A percentile compares a stretch with the other conserved stretches of the same genome.
Conservation (phyloP, 2,888 invertebrate species). For the Lithophane semibrunnea region DNA sequence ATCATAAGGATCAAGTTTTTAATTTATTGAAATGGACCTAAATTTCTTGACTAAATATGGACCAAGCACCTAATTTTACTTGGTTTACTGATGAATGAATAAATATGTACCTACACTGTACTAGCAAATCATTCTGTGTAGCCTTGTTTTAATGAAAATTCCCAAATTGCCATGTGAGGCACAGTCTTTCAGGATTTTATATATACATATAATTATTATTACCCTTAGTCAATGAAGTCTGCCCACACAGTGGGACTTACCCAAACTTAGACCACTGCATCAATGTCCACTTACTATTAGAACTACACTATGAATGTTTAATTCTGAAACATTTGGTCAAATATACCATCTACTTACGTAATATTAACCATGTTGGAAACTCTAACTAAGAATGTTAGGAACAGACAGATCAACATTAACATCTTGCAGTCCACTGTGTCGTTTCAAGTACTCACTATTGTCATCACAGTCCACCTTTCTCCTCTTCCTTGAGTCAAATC, state of each 20-base stretch:
- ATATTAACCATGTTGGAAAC: conserved; percentile 54
- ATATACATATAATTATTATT: conserved; percentile 17
- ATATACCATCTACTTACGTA: conserved; percentile 57
- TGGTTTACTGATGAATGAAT: conserved; percentile 14
- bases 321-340: conserved; percentile 64
- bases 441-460: conserved; percentile 79
- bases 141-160: conserved; percentile 36
- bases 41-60: conserved; percentile 15
- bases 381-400: conserved; percentile 67
- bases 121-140: conserved; percentile 13
- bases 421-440: conserved; percentile 75
- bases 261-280: conserved; percentile 35
- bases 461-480: conserved; percentile 80
- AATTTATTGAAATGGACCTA: conserved; percentile 15
- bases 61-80: conserved; percentile 10
- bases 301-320: conserved; percentile 52
- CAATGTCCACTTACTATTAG: conserved; percentile 39
- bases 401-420: conserved; percentile 69
- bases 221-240: conserved; percentile 38
- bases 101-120: conserved; percentile 26
- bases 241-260: conserved; percentile 56
- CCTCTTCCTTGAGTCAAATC: conserved; percentile 85
- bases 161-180: conserved; percentile 40
- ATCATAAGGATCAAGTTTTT: conserved; percentile 3
- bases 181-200: conserved; percentile 57